Evolutionary conservation across 1,140 invertebrate genomes (phyloP), one percentile per base, ranked within the genome.

Genomic region (Philotrypesis tridentata): DNA sequence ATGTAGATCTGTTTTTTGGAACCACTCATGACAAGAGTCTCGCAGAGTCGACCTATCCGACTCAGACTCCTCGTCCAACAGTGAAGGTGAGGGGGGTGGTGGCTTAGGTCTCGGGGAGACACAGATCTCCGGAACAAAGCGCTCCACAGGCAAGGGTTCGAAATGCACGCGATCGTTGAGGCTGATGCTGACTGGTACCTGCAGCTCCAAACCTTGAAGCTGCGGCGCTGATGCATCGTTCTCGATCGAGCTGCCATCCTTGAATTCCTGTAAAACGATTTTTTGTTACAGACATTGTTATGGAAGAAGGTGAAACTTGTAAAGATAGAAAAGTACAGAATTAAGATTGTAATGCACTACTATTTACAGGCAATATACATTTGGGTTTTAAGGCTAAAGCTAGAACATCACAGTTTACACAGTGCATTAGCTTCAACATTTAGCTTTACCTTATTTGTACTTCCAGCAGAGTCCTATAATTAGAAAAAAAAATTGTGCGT

Each of bases 1-100:
- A 88, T 96, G 95, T 71, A 93, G 92, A 65, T 94, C 92, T 1
- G 92, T 90, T 17, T 93, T 92, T 83, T 93, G 94, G 37, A 90
- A 90, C 91, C 90, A 92, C 77, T 92, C 90, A 29, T 84, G 82
- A 63, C 85, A 88, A 12, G 87, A 84, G 23, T 86, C 85, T 9
- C 80, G 82, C 27, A 87, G 70, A 9, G 83, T 86, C 12, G 84
- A 80, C 12, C 74, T 82, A 37, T 89, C 86, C 0, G 83, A 80
- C 78, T 89, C 86, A 25, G 83, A 86, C 12, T 88, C 85, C 27
- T 89, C 87, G 33, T 86, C 87, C 43, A 87, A 87, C 9, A 88
- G 72, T 0, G 89, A 86, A 9, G 87, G 85, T 11, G 88, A 88
- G 11, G 88, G 71, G 63, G 87, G 82, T 43, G 88, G 88, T 11